These are phyloP conservation scores for Mohoua ochrocephala DNA, from an alignment of 2,113 vertebrate genomes.

Conservation along the genomic window DNA sequence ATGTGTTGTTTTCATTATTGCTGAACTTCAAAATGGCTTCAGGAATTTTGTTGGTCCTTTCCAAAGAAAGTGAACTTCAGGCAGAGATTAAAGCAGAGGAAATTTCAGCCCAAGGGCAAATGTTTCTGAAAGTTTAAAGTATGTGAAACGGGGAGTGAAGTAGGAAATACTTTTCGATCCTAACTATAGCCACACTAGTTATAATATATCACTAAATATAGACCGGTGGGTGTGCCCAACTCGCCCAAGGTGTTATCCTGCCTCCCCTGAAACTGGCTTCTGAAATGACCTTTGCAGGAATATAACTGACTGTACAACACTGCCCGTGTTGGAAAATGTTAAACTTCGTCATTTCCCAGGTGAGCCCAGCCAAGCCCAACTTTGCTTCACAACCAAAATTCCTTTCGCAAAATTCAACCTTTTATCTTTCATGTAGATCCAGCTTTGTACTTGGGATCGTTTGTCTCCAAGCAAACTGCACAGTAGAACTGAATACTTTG, in stretches of 20 bases:
- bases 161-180: slow-evolving; percentile 52
- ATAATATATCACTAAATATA: slow-evolving; percentile 49
- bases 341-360: slow-evolving; percentile 33
- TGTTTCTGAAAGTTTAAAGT: slow-evolving; percentile 48
- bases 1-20: slow-evolving; percentile 45
- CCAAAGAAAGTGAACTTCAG: slow-evolving; percentile 39
- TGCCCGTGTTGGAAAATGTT: slow-evolving; percentile 13
- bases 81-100: slow-evolving; percentile 60
- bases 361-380: slow-evolving; percentile 23
- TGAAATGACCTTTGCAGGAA: slow-evolving; percentile 15
- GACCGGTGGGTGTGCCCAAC: background rate
- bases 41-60: slow-evolving; percentile 40
- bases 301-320: background rate
- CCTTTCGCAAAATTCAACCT: background rate
- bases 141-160: slow-evolving; percentile 24
- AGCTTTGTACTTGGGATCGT: background rate
- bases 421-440: slow-evolving; percentile 31
- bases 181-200: slow-evolving; percentile 28
- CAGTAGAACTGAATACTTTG: background rate
- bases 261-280: background rate
- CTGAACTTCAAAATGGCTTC: slow-evolving; percentile 44
- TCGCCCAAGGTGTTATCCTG: slow-evolving; percentile 1
- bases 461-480: slow-evolving; percentile 17
- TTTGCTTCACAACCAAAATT: slow-evolving; percentile 11
- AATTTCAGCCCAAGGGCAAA: slow-evolving; percentile 58